Evolutionary conservation across 2,888 invertebrate species (phyloP).

Genomic region (Harpalus rubripes): DNA sequence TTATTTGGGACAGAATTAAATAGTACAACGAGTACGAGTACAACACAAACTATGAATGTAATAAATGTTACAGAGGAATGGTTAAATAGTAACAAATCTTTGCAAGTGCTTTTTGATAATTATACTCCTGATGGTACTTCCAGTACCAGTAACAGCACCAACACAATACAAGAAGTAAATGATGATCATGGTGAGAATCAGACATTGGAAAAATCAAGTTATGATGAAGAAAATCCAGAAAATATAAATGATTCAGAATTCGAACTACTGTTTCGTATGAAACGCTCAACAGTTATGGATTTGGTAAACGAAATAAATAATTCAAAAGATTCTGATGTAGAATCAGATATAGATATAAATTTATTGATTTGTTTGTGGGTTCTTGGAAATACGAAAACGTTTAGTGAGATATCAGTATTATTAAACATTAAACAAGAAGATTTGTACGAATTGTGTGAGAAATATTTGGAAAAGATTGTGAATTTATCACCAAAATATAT

Average conservation of each 20-base stretch:
- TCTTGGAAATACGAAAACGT: conserved; percentile 69
- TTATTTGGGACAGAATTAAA: conserved; percentile 58
- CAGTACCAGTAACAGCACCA: background rate
- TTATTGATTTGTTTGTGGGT: conserved; percentile 70
- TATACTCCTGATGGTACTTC: conserved; percentile 9
- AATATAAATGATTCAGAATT: conserved; percentile 69
- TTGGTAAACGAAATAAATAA: conserved; percentile 70
- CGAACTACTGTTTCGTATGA: conserved; percentile 70
- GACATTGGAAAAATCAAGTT: conserved; percentile 22
- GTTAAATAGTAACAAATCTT: conserved; percentile 47
- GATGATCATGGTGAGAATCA: conserved; percentile 1
- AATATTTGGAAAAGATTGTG: conserved; percentile 69
- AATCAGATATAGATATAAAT: conserved; percentile 67
- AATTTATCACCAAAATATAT: conserved; percentile 68
- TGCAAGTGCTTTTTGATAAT: conserved; percentile 53
- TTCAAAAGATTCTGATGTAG: conserved; percentile 67
- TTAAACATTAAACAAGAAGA: conserved; percentile 67
- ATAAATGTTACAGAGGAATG: conserved; percentile 58
- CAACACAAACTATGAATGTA: conserved; percentile 30
- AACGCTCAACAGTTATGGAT: conserved; percentile 67
- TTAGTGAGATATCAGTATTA: conserved; percentile 68
- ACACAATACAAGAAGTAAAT: conserved; percentile 12
- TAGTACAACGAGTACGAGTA: background rate
- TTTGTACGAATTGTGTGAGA: conserved; percentile 67
- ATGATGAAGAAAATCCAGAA: conserved; percentile 58